These are phyloP conservation scores for Drosophila albomicans DNA, from an alignment of 1,140 invertebrate species.

Conservation along the genomic window DNA sequence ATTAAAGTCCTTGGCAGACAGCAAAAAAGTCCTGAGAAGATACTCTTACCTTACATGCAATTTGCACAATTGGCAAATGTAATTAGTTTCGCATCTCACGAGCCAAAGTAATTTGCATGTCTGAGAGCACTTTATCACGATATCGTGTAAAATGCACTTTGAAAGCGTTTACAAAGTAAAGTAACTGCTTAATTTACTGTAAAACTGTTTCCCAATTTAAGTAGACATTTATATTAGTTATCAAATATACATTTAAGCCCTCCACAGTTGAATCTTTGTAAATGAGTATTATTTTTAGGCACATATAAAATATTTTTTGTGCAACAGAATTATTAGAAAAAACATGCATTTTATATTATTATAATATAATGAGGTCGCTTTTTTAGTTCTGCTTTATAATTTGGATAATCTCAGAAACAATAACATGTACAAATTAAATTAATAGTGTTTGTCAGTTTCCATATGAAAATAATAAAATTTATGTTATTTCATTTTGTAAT, in stretches of 20 bases:
- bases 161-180: slow-evolving; percentile 2
- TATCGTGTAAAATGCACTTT: background rate
- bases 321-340: too few relatives aligned
- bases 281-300: too few relatives aligned
- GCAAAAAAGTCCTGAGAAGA: background rate
- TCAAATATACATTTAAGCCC: background rate
- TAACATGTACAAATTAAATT: too few relatives aligned
- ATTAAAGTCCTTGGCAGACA: background rate
- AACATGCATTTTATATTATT: too few relatives aligned
- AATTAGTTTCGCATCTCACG: slow-evolving; percentile 30
- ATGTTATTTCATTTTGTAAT: too few relatives aligned
- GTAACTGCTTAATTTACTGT: slow-evolving; percentile 17
- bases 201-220: background rate
- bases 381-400: too few relatives aligned
- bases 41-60: slow-evolving; percentile 21
- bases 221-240: background rate
- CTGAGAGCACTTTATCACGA: slow-evolving; percentile 5
- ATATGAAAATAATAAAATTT: too few relatives aligned
- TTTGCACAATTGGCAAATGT: slow-evolving; percentile 1
- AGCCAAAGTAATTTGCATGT: slow-evolving; percentile 27
- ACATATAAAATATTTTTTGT: too few relatives aligned
- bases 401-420: too few relatives aligned
- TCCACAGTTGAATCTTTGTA: too few relatives aligned
- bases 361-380: too few relatives aligned
- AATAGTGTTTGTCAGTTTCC: too few relatives aligned